Conservation (phyloP, 2,113 vertebrate genomes). For the Saguinus imperator region DNA sequence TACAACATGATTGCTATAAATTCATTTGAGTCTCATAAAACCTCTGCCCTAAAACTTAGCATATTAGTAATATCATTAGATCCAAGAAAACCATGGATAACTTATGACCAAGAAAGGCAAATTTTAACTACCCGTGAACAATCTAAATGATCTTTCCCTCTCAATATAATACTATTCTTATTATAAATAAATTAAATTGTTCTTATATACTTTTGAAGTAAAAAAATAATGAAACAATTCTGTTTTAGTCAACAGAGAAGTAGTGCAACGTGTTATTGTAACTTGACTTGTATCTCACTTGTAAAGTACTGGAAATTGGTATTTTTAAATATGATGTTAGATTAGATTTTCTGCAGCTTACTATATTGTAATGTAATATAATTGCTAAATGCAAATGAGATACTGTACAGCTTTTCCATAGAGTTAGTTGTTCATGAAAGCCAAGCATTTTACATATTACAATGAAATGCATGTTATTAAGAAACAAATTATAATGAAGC, state of each 20-base stretch:
- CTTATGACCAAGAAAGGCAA: slow-evolving; percentile 7
- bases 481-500: slow-evolving; percentile 85
- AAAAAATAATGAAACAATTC: slow-evolving; percentile 72
- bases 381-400: slow-evolving; percentile 88
- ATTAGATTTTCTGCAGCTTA: slow-evolving; percentile 85
- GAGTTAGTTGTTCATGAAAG: slow-evolving; percentile 83
- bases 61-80: background rate
- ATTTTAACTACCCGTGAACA: slow-evolving; percentile 30
- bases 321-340: slow-evolving; percentile 84
- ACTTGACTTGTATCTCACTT: slow-evolving; percentile 80
- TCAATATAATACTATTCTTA: background rate
- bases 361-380: slow-evolving; percentile 85
- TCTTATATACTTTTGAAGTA: slow-evolving; percentile 55
- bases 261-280: slow-evolving; percentile 75
- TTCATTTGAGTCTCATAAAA: slow-evolving; percentile 16
- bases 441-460: slow-evolving; percentile 83
- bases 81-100: background rate
- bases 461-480: slow-evolving; percentile 82
- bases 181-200: slow-evolving; percentile 54
- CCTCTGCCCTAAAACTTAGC: background rate
- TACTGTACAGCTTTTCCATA: slow-evolving; percentile 76
- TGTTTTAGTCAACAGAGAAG: slow-evolving; percentile 74
- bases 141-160: background rate
- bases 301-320: slow-evolving; percentile 81
- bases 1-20: background rate